phyloP scores from a whole-genome alignment of 2,113 vertebrate species.

The Halichoerus grypus region DNA sequence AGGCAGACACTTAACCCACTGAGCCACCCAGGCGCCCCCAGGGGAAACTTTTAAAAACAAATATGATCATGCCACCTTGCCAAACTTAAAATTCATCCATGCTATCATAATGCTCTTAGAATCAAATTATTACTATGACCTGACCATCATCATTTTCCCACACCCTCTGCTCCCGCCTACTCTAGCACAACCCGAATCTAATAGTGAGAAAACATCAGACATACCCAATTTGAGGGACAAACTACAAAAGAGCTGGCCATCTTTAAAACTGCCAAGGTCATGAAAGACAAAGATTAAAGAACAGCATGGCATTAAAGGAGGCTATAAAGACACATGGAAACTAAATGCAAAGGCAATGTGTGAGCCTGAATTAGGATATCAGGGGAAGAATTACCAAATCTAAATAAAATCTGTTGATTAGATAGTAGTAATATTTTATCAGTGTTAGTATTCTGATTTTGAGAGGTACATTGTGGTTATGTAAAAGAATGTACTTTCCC shows the following conservation, averaged over 20 bases:
- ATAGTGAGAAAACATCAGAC: not conserved
- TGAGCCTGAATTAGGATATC: not conserved
- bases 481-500: not conserved
- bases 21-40: not conserved
- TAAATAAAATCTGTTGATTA: not conserved
- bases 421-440: not conserved
- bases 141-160: not conserved
- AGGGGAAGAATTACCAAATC: not conserved
- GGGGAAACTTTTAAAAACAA: constrained; percentile 16
- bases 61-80: not conserved
- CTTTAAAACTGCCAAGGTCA: not conserved
- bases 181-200: not conserved
- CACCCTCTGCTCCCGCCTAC: not conserved
- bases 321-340: not conserved
- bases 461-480: not conserved
- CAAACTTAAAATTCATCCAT: not conserved
- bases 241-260: not conserved
- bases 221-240: not conserved
- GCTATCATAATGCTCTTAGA: not conserved
- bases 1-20: too few species aligned
- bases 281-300: not conserved
- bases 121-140: not conserved
- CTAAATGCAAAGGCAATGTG: not conserved
- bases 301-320: not conserved
- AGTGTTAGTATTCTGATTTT: not conserved